Conservation (phyloP, 1,140 invertebrate species). For the Dysdera silvatica region DNA sequence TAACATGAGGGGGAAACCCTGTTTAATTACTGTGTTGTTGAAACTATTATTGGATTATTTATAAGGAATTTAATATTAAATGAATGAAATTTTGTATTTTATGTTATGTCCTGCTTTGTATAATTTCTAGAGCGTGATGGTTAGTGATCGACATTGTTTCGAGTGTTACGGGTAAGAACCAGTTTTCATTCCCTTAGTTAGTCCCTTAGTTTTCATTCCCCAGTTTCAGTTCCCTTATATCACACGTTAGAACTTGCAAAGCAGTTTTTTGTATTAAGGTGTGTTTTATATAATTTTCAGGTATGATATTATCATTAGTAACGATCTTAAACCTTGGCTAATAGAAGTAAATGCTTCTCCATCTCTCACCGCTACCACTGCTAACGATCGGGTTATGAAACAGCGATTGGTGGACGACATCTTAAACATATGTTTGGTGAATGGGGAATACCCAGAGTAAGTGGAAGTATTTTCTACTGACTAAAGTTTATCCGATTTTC, state of each 20-base stretch:
- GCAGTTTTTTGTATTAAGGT: too few relatives aligned
- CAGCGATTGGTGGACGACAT: constrained; percentile 94
- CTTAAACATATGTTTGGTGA: constrained; percentile 78
- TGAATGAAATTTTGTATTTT: not conserved
- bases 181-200: not conserved
- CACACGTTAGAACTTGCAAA: not conserved
- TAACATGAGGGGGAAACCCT: too few relatives aligned
- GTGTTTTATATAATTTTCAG: too few relatives aligned
- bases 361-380: constrained; percentile 85
- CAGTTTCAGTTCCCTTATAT: not conserved
- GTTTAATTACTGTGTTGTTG: too few relatives aligned
- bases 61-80: too few relatives aligned
- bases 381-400: constrained; percentile 90
- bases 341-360: constrained; percentile 90
- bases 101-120: not conserved
- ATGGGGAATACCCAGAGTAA: constrained; percentile 80
- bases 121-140: constrained; percentile 50
- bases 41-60: too few relatives aligned
- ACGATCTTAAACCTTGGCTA: constrained; percentile 74
- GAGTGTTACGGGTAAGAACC: constrained; percentile 59
- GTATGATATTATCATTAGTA: constrained; percentile 81
- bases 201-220: not conserved
- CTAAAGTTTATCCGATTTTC: too few relatives aligned
- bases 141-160: constrained; percentile 68
- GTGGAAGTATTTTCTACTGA: constrained; percentile 26